Percentiles rank a stretch among this genome's conserved stretches.
Conservation (phyloP, 2,888 invertebrate species). For the Agrochola lychnidis region DNA sequence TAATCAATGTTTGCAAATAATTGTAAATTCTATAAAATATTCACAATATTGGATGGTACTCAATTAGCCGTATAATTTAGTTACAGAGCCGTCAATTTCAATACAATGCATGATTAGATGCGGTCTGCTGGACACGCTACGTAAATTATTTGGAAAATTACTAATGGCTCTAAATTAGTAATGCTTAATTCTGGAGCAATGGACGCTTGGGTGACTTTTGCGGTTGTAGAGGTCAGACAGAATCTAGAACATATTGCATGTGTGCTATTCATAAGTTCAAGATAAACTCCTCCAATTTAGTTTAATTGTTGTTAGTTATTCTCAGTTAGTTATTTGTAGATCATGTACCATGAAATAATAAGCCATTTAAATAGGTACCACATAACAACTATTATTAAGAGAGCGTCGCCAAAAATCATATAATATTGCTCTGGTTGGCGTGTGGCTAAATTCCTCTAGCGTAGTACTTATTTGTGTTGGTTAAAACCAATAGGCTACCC, state of each 20-base stretch:
- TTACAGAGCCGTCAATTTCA: constrained; percentile 38
- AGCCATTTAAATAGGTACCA: no score
- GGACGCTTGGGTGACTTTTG: not conserved
- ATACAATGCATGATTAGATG: constrained; percentile 39
- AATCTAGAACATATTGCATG: not conserved
- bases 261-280: not conserved
- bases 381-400: not conserved
- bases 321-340: no score
- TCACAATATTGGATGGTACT: constrained; percentile 31
- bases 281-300: not conserved
- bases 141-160: constrained; percentile 42
- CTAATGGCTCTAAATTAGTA: constrained; percentile 24
- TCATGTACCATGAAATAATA: no score
- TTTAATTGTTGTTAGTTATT: no score
- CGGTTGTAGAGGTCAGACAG: not conserved
- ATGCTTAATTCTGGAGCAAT: constrained; percentile 14
- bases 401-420: not conserved
- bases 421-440: not conserved
- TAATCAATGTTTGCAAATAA: constrained; percentile 34
- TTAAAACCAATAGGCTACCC: not conserved
- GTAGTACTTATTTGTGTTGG: not conserved
- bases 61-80: constrained; percentile 40
- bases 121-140: constrained; percentile 21
- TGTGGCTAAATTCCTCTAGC: not conserved
- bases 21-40: constrained; percentile 44